phyloP scores from a whole-genome alignment of 2,797 vertebrate genomes.

The Odontamblyopus lacepedii region DNA sequence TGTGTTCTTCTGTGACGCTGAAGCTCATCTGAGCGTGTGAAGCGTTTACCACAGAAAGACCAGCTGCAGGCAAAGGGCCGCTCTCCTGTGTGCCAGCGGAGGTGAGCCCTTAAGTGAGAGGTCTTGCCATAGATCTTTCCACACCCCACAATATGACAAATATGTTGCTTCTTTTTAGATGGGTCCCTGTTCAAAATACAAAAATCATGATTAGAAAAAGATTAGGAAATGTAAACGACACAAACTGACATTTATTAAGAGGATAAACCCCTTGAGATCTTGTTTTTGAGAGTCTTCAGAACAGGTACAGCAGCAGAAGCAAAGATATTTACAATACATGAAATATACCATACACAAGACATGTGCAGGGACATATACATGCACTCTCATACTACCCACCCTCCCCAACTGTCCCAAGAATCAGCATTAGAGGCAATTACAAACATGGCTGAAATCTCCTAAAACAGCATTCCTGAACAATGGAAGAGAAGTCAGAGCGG shows the following conservation, averaged over 20 bases:
- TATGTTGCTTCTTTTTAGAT: slow-evolving; percentile 95
- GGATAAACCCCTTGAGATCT: too few species aligned
- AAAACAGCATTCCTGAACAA: too few species aligned
- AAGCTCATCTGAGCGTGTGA: slow-evolving; percentile 92
- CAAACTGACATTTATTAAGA: neutral
- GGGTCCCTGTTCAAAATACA: slow-evolving; percentile 78
- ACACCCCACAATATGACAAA: slow-evolving; percentile 93
- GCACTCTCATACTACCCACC: too few species aligned
- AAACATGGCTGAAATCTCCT: too few species aligned
- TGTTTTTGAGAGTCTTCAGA: too few species aligned
- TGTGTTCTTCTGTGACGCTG: slow-evolving; percentile 95
- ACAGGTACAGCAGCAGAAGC: too few species aligned
- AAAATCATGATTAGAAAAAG: neutral
- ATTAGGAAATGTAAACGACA: neutral
- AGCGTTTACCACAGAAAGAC: slow-evolving; percentile 92
- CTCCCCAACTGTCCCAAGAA: too few species aligned
- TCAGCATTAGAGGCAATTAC: too few species aligned
- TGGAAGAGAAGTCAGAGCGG: too few species aligned
- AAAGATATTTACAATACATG: too few species aligned
- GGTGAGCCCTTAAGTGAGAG: slow-evolving; percentile 91
- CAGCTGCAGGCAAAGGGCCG: slow-evolving; percentile 91
- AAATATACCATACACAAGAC: too few species aligned
- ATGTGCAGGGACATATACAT: too few species aligned
- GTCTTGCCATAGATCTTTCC: slow-evolving; percentile 96
- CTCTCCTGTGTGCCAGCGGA: slow-evolving; percentile 96